Evolutionary conservation across 2,888 invertebrate genomes (phyloP).

Genomic region (Thymelicus acteon): DNA sequence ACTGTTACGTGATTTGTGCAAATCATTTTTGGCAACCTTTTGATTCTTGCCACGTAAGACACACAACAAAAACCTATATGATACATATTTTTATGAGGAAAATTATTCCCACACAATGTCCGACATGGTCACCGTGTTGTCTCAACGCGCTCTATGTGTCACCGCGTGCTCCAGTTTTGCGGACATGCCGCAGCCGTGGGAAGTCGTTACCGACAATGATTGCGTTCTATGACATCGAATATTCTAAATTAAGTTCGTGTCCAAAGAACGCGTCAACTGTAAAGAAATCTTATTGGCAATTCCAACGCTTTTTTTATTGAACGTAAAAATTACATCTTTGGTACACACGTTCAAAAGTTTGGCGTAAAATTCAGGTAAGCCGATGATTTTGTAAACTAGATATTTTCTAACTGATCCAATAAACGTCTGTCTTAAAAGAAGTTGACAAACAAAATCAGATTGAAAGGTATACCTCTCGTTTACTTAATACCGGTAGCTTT

Average conservation of each 20-base stretch:
- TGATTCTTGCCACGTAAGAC: too few species aligned
- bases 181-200: constrained; percentile 67
- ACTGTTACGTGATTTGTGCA: too few species aligned
- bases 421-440: neutral
- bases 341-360: too few species aligned
- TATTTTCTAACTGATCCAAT: neutral
- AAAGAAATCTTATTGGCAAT: constrained; percentile 15
- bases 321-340: neutral
- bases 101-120: neutral
- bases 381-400: neutral
- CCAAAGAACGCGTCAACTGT: constrained; percentile 44
- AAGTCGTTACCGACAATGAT: constrained; percentile 68
- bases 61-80: too few species aligned
- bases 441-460: constrained; percentile 1
- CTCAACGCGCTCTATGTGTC: constrained; percentile 68
- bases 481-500: constrained; percentile 33
- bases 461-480: constrained; percentile 13
- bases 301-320: constrained; percentile 15
- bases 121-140: neutral
- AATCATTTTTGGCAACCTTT: too few species aligned
- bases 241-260: constrained; percentile 56
- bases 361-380: too few species aligned
- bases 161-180: constrained; percentile 71
- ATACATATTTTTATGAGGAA: neutral
- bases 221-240: constrained; percentile 56